Percentiles rank a stretch among this genome's conserved stretches.
These are phyloP conservation scores for Vanacampus margaritifer DNA, from an alignment of 2,113 vertebrate genomes.

Conservation along the genomic window DNA sequence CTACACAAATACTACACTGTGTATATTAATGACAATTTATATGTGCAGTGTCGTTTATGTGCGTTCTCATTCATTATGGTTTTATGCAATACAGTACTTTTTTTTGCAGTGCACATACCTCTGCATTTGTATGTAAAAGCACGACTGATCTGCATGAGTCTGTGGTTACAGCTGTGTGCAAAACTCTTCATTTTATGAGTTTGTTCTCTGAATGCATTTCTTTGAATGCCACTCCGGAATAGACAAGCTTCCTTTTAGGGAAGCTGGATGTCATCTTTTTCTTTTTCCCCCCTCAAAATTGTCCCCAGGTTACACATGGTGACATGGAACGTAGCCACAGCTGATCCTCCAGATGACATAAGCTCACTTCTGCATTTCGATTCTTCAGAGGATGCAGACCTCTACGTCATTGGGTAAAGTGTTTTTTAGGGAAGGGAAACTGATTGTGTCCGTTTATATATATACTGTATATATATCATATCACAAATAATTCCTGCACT, in stretches of 20 bases:
- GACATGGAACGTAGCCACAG: conserved; percentile 94
- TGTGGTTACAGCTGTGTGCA: conserved; percentile 1
- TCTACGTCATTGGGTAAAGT: conserved; percentile 91
- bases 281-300: not conserved
- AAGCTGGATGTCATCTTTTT: not conserved
- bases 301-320: conserved; percentile 81
- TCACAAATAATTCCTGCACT: too few relatives aligned
- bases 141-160: conserved; percentile 1
- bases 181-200: conserved; percentile 8
- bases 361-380: conserved; percentile 79
- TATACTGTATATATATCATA: too few relatives aligned
- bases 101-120: not conserved
- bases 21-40: too few relatives aligned
- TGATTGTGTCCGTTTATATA: not conserved
- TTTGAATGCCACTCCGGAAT: conserved; percentile 7
- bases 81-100: too few relatives aligned
- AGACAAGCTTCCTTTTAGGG: not conserved
- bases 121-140: not conserved
- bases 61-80: too few relatives aligned
- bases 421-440: not conserved
- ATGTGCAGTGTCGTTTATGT: too few relatives aligned
- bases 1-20: too few relatives aligned
- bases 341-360: conserved; percentile 81
- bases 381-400: conserved; percentile 67
- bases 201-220: conserved; percentile 8